phyloP scores from a whole-genome alignment of 2,113 vertebrate species.

The Phylloscopus trochiloides region DNA sequence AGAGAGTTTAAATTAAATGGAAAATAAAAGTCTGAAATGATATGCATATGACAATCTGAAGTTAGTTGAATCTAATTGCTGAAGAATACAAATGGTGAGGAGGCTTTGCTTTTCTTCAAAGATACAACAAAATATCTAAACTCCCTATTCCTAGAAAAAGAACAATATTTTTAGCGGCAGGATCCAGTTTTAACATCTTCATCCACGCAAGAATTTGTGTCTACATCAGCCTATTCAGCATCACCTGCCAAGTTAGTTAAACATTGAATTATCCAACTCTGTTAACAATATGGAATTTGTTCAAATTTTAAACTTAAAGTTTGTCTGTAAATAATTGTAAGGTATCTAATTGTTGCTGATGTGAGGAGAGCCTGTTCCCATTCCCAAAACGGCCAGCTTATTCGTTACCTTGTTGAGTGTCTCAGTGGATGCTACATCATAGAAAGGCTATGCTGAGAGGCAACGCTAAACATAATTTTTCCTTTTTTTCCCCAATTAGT shows the following conservation, averaged over 20 bases:
- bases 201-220: neutral
- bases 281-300: neutral
- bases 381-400: neutral
- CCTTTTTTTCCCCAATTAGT: fast-evolving
- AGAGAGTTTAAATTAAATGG: neutral
- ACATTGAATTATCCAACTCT: neutral
- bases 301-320: neutral
- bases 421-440: neutral
- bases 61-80: neutral
- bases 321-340: neutral
- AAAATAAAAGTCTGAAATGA: neutral
- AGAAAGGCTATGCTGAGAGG: neutral
- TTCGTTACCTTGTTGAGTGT: neutral
- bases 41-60: neutral
- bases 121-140: neutral
- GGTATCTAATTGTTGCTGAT: neutral
- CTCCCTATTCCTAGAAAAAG: neutral
- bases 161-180: neutral
- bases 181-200: neutral
- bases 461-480: neutral
- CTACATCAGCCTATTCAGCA: neutral
- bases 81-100: neutral
- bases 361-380: neutral
- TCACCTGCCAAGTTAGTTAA: neutral
- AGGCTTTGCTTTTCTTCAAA: neutral